Evolutionary conservation across 1,140 invertebrate genomes (phyloP).

Genomic region (Formica selysi): DNA sequence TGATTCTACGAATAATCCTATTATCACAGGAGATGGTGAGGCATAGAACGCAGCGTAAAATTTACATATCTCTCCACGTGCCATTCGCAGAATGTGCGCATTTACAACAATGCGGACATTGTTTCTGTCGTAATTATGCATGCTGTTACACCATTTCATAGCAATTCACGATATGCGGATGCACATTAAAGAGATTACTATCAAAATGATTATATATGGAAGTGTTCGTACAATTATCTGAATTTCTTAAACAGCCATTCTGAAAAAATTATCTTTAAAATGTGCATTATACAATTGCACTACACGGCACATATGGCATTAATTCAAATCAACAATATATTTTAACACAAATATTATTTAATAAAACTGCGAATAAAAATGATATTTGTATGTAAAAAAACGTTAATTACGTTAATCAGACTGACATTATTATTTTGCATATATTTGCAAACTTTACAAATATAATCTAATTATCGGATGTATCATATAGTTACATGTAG

Average conservation of each 20-base stretch:
- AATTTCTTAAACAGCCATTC: not conserved
- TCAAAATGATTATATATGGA: not conserved
- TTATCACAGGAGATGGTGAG: slow-evolving; percentile 4
- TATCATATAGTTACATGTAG: slow-evolving; percentile 14
- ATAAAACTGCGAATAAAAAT: not conserved
- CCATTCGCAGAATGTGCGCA: slow-evolving; percentile 52
- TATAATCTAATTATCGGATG: slow-evolving; percentile 25
- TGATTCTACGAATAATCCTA: slow-evolving; percentile 14
- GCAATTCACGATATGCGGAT: slow-evolving; percentile 4
- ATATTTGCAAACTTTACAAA: not conserved
- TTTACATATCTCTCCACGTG: slow-evolving; percentile 52
- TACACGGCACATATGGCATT: not conserved
- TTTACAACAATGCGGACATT: slow-evolving; percentile 58
- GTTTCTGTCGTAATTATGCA: slow-evolving; percentile 58
- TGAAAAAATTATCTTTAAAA: not conserved
- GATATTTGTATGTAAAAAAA: not conserved
- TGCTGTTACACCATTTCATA: slow-evolving; percentile 35
- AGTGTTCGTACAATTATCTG: not conserved
- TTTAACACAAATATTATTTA: slow-evolving; percentile 10
- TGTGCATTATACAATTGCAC: not conserved
- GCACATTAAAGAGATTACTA: slow-evolving; percentile 22
- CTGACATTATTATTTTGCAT: not conserved
- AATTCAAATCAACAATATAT: not conserved
- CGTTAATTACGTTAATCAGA: not conserved
- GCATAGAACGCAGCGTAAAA: slow-evolving; percentile 27